These are phyloP conservation scores for Otocyon megalotis DNA, from an alignment of 2,113 vertebrate species.

Conservation along the genomic window DNA sequence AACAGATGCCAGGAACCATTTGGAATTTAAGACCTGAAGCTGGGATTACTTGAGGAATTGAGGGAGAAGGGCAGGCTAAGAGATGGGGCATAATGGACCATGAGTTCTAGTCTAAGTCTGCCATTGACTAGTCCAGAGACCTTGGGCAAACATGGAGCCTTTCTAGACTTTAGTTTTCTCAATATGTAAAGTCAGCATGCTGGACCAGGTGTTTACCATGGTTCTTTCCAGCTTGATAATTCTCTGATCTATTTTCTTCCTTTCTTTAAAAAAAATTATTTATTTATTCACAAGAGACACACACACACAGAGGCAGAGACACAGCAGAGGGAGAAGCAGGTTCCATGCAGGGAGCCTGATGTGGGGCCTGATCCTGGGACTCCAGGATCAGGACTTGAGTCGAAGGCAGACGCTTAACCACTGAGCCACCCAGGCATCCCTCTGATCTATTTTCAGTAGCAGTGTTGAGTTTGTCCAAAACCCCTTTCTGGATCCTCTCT, in stretches of 20 bases:
- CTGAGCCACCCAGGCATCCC: too few species aligned
- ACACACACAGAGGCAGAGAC: too few species aligned
- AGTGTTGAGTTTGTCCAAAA: background rate
- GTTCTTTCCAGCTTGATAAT: background rate
- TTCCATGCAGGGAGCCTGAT: too few species aligned
- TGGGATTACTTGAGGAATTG: background rate
- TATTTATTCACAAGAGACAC: too few species aligned
- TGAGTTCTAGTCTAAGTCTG: background rate
- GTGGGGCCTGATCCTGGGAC: too few species aligned
- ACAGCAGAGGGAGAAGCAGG: too few species aligned
- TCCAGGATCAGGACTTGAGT: too few species aligned
- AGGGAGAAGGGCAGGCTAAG: background rate
- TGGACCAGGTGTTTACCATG: background rate
- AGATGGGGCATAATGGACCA: background rate
- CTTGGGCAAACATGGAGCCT: background rate
- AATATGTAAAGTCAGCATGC: background rate
- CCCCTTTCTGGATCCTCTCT: background rate
- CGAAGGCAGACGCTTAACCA: too few species aligned
- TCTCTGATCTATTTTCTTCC: background rate
- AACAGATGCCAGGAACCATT: slow-evolving; percentile 6
- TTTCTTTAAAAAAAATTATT: too few species aligned
- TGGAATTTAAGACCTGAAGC: background rate
- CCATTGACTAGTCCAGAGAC: background rate
- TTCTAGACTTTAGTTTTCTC: background rate
- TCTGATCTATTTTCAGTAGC: background rate